Percentiles rank a stretch among this genome's conserved stretches.
phyloP scores from a whole-genome alignment of 2,888 invertebrate species.

The Epistrophe grossulariae region DNA sequence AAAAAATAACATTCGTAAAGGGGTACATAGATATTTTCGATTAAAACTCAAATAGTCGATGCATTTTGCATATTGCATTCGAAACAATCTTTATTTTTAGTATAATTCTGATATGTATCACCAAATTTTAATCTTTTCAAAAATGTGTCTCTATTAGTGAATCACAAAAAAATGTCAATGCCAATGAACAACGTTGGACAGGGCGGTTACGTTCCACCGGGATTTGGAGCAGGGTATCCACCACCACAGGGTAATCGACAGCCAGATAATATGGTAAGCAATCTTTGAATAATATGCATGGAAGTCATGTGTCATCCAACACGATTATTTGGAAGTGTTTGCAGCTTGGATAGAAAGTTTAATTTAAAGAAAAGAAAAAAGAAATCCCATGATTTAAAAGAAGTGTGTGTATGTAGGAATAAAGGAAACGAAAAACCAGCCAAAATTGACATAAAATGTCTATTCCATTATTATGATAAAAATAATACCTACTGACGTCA shows the following conservation, averaged over 20 bases:
- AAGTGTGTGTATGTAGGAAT: neutral
- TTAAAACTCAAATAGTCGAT: no score
- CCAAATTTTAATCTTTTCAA: neutral
- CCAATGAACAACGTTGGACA: slow-evolving; percentile 81
- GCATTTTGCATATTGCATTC: no score
- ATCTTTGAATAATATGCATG: slow-evolving; percentile 56
- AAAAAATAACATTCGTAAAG: neutral
- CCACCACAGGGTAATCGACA: slow-evolving; percentile 77
- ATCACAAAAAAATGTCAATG: slow-evolving; percentile 70
- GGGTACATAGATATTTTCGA: neutral
- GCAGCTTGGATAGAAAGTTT: neutral
- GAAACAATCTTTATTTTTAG: no score
- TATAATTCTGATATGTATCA: no score
- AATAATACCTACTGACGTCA: slow-evolving; percentile 34
- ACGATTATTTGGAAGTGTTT: neutral
- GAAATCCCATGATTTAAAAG: neutral
- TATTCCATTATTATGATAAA: slow-evolving; percentile 10
- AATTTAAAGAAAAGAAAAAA: neutral
- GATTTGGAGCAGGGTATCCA: slow-evolving; percentile 79
- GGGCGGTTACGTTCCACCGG: slow-evolving; percentile 82
- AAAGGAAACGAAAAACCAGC: neutral
- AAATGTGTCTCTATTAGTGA: neutral
- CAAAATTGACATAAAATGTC: slow-evolving; percentile 7
- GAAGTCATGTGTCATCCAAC: neutral
- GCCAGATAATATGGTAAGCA: slow-evolving; percentile 36